Evolutionary conservation across 2,888 invertebrate genomes (phyloP), one percentile per base, ranked within the genome.

Genomic region (Drosophila cognata): DNA sequence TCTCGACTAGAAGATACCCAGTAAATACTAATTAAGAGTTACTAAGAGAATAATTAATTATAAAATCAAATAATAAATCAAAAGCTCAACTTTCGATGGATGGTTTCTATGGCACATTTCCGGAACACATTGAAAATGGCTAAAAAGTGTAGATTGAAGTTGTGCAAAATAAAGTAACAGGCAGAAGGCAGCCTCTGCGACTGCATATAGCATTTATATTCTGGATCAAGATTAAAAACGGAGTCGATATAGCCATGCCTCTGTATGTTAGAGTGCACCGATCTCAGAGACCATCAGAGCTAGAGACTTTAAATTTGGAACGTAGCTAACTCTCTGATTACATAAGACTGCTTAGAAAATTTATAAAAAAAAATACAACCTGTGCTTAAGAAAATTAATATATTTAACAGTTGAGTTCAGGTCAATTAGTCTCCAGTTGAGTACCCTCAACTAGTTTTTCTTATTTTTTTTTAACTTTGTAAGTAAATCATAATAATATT

Each of bases 371-470:
- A 21, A n/a, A 41, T 13, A 13, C 21, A 13, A 13, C 21, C 6
- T n/a, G 4, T 38, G 6, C 1, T 13, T 43, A 11, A 43, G 43
- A 21, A 13, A 41, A n/a, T 11, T 2, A 10, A 41, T 41, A n/a
- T 41, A 41, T n/a, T 41, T 11, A 11, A 6, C 11, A 43, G 11
- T 11, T 21, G n/a, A 2, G 11, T 21, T 11, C 1, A 21, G 2
- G 11, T 43, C 1, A 0, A 11, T 21, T 6, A 21, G 11, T 43
- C 21, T 21, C 2, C 6, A 0, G 41, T n/a, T 2, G n/a, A n/a
- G n/a, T 41, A 11, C n/a, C 5, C 0, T n/a, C 11, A 0, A 7
- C n/a, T n/a, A 4, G 2, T n/a, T 4, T n/a, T 38, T 1, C 3
- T 38, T 3, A 2, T 7, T 7, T 10, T n/a, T n/a, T 41, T 6